Percentiles rank a stretch among this genome's conserved stretches.
Evolutionary conservation across 2,113 vertebrate genomes (phyloP).

Genomic region (Spizaetus ornatus): DNA sequence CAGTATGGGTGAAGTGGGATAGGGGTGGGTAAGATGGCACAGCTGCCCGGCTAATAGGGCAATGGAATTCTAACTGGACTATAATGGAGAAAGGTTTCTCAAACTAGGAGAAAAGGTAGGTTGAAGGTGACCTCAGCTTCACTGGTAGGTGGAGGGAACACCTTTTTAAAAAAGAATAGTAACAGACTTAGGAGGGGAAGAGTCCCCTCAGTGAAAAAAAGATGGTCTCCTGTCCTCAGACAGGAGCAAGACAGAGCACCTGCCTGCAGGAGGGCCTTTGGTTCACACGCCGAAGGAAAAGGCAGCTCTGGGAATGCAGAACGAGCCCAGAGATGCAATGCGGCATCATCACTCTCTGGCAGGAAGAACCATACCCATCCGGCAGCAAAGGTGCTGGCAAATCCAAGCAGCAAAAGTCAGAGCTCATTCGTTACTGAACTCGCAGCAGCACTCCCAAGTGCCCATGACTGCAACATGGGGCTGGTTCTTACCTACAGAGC

Average conservation of each 20-base stretch:
- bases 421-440: not conserved
- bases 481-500: not conserved
- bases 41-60: not conserved
- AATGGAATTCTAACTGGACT: not conserved
- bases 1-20: not conserved
- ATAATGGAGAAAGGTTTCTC: not conserved
- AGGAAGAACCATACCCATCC: not conserved
- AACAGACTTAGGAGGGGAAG: not conserved
- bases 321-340: not conserved
- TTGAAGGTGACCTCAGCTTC: not conserved
- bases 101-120: not conserved
- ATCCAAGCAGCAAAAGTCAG: not conserved
- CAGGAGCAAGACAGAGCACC: not conserved
- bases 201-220: not conserved
- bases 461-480: accelerated
- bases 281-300: not conserved
- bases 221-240: not conserved
- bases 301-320: not conserved
- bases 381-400: not conserved
- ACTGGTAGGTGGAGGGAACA: not conserved
- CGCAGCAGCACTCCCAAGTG: not conserved
- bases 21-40: not conserved
- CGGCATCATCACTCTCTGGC: not conserved
- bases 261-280: not conserved
- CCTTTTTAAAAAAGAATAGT: not conserved